A percentile compares a stretch with the other conserved stretches of the same genome.
phyloP scores from a whole-genome alignment of 1,140 invertebrate species.

The Homalodisca vitripennis region DNA sequence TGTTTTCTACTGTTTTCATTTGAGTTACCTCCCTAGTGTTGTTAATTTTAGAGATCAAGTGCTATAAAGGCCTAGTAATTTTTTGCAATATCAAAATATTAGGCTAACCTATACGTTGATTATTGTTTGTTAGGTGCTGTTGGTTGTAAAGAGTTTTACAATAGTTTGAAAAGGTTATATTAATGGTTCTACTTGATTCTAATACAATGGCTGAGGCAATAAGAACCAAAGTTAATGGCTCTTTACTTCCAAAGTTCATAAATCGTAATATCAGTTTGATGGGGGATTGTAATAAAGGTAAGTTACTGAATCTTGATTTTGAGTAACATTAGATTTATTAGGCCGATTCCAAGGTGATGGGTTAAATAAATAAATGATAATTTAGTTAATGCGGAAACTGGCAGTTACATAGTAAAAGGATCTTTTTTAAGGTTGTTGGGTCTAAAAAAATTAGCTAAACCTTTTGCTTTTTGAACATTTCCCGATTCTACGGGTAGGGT shows the following conservation, averaged over 20 bases:
- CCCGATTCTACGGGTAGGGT: too few species aligned
- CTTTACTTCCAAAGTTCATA: neutral
- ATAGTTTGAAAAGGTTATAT: too few species aligned
- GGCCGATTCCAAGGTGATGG: neutral
- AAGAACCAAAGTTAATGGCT: slow-evolving; percentile 16
- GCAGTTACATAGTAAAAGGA: neutral
- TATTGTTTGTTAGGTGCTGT: too few species aligned
- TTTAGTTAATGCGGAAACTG: neutral
- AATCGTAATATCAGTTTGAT: slow-evolving; percentile 2
- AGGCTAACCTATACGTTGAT: too few species aligned
- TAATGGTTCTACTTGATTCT: too few species aligned
- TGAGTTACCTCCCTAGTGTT: too few species aligned
- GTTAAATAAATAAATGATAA: neutral
- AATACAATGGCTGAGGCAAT: neutral
- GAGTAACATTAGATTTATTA: neutral
- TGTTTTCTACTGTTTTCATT: too few species aligned
- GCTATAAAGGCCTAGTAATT: too few species aligned
- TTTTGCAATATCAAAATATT: too few species aligned
- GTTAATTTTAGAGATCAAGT: too few species aligned
- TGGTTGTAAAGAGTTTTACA: too few species aligned
- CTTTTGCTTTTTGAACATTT: neutral
- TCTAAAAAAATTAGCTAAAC: neutral
- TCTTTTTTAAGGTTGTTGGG: neutral
- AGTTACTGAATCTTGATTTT: neutral
- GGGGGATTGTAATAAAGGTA: slow-evolving; percentile 22